Evolutionary conservation across 1,140 invertebrate genomes (phyloP).

Genomic region (Andrena cerasifolii): DNA sequence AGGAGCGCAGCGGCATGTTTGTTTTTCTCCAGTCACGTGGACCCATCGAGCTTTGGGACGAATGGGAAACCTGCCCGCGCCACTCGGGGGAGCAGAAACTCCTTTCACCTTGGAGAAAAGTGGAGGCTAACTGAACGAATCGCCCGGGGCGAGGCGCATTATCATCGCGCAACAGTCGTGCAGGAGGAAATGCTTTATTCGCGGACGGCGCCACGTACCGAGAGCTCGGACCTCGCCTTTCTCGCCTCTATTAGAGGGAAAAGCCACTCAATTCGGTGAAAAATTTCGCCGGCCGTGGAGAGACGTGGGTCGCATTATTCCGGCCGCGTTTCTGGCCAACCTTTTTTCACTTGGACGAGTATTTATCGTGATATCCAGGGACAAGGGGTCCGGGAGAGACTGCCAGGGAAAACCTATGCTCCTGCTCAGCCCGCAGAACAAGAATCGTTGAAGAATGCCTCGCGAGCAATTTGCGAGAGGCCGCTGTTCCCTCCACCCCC

Average conservation of each 20-base stretch:
- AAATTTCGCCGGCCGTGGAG: background rate
- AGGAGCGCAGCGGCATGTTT: background rate
- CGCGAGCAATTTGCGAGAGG: background rate
- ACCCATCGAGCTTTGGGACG: constrained; percentile 11
- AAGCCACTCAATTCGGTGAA: background rate
- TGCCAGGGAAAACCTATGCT: background rate
- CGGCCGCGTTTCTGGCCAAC: background rate
- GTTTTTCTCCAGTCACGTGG: constrained; percentile 18
- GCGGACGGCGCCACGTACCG: too few species aligned
- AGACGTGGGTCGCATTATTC: background rate
- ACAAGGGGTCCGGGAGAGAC: background rate
- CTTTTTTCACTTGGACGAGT: constrained; percentile 7
- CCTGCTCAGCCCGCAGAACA: background rate
- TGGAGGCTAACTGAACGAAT: background rate
- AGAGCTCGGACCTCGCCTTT: background rate
- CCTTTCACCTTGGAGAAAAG: background rate
- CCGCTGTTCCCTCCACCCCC: background rate
- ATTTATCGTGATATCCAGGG: background rate
- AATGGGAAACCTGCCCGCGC: constrained; percentile 14
- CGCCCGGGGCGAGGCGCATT: background rate
- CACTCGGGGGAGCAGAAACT: background rate
- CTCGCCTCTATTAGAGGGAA: background rate
- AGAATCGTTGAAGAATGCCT: background rate
- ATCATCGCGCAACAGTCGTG: background rate
- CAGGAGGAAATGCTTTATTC: background rate